phyloP scores from a whole-genome alignment of 2,888 invertebrate genomes.

The Macropis europaea region DNA sequence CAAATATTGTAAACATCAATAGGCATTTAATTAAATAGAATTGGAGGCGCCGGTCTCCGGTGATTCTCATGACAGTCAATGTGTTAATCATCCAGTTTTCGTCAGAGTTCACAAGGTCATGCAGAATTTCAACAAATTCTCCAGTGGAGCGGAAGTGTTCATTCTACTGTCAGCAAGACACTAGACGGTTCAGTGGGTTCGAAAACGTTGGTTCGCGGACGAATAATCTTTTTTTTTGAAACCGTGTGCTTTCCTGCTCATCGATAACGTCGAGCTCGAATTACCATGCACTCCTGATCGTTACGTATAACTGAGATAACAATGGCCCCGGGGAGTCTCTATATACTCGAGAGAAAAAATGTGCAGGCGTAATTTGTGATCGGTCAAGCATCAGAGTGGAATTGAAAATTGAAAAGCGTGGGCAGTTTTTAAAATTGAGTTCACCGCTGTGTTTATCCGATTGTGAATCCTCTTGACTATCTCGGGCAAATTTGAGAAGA shows the following conservation, averaged over 20 bases:
- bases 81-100: no score
- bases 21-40: no score
- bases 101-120: no score
- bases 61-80: no score
- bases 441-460: conserved; percentile 22
- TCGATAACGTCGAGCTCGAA: conserved; percentile 23
- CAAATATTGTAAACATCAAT: no score
- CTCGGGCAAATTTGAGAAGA: no score
- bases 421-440: conserved; percentile 52
- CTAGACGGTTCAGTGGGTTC: background rate
- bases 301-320: conserved; percentile 37
- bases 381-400: conserved; percentile 41
- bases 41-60: no score
- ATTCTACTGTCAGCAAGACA: no score
- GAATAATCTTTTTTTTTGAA: background rate
- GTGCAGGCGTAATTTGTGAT: conserved; percentile 59
- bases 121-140: no score
- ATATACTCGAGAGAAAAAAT: conserved; percentile 51
- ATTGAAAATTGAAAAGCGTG: conserved; percentile 55
- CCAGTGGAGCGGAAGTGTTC: no score
- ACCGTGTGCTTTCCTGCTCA: background rate
- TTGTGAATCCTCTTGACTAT: no score
- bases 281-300: conserved; percentile 31
- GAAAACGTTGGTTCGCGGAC: background rate
- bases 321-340: conserved; percentile 14